Evolutionary conservation across 2,888 invertebrate genomes (phyloP), one percentile per base, ranked within the genome.

Genomic region (Eristalinus aeneus): DNA sequence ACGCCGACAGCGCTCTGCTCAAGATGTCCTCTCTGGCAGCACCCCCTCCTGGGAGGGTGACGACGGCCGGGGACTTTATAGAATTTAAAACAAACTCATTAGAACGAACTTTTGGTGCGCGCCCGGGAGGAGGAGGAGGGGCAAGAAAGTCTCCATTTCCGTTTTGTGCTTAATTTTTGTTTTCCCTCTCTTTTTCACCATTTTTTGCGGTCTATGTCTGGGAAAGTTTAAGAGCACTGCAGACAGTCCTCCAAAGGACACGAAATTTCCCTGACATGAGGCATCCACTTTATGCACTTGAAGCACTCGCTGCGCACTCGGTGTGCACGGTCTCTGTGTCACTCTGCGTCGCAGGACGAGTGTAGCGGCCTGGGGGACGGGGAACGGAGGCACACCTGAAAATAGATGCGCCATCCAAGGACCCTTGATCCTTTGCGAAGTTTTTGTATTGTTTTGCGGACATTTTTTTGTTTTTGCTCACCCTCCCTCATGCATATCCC

Each of bases 71-170:
- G 16, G 46, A 56, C 27, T 54, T 56, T 53, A 39, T 68, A 36
- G 46, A 77, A 77, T 77, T 54, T 69, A 63, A 63, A 64, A 39
- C 64, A 71, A 71, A 71, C 71, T 77, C 71, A 77, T 77, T 71
- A 71, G 71, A 58, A 71, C 36, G 32, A 77, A 71, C 64, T 77
- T 77, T 64, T 63, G 31, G 16, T n/a, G 46, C 8, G 46, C 46
- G 16, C 46, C 16, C 46, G 16, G 8, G 46, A n/a, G 16, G 12
- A 0, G 46, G 46, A 6, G 39, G 4, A 9, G 54, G 36, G 58
- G 27, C 39, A 12, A 32, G 36, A 27, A 16, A 32, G 46, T 20
- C 39, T 34, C n/a, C 60, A 11, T 23, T 20, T 46, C 46, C 46
- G 46, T n/a, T 61, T n/a, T 53, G 46, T n/a, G 16, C 39, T 39